These are phyloP conservation scores for Cinclus cinclus DNA, from an alignment of 2,113 vertebrate genomes.

Conservation along the genomic window DNA sequence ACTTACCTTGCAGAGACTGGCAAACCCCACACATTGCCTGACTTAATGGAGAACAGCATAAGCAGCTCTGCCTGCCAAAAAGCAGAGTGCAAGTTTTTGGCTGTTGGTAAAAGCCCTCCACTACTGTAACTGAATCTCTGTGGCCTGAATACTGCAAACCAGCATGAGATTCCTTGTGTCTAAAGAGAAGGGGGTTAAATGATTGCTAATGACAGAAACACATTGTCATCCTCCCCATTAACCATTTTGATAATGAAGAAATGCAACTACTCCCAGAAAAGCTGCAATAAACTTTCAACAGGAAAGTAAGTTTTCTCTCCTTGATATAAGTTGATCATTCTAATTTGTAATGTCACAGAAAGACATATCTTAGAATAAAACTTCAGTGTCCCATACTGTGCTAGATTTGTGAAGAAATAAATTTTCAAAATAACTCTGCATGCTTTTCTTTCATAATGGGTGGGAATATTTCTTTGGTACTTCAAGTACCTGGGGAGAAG, in stretches of 20 bases:
- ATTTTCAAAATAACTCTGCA: not conserved
- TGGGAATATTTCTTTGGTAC: not conserved
- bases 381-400: not conserved
- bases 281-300: not conserved
- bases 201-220: not conserved
- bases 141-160: not conserved
- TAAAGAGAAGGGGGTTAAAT: not conserved
- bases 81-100: not conserved
- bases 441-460: not conserved
- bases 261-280: not conserved
- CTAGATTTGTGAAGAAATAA: not conserved
- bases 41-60: not conserved
- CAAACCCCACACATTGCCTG: not conserved
- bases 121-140: not conserved
- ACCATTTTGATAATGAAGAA: not conserved
- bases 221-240: not conserved
- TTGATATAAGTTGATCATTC: not conserved
- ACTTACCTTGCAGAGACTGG: conserved; percentile 39
- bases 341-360: not conserved
- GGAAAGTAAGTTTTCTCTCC: not conserved
- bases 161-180: not conserved
- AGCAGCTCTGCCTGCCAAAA: not conserved
- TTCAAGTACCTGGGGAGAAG: not conserved
- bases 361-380: not conserved
- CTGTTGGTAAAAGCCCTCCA: not conserved